Conservation (phyloP, 1,140 invertebrate genomes). For the Musca domestica region DNA sequence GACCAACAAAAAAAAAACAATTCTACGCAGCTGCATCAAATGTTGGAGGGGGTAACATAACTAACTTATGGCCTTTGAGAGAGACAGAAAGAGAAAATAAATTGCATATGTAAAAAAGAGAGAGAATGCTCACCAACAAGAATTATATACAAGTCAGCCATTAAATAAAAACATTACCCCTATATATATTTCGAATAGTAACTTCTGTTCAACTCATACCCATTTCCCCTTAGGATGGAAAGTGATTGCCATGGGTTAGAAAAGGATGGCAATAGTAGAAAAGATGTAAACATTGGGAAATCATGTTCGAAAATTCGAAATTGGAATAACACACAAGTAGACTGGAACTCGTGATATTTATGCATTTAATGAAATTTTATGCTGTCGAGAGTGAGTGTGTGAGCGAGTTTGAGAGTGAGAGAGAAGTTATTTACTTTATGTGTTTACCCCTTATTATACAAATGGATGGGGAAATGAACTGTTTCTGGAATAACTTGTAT, state of each 20-base stretch:
- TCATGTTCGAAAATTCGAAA: slow-evolving; percentile 18
- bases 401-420: too few species aligned
- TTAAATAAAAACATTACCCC: slow-evolving; percentile 12
- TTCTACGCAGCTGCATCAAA: not conserved
- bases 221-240: not conserved
- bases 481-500: too few species aligned
- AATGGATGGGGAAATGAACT: too few species aligned
- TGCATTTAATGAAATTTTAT: too few species aligned
- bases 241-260: too few species aligned
- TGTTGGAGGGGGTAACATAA: not conserved
- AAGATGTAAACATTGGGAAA: not conserved
- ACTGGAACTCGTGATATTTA: too few species aligned
- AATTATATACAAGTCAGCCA: slow-evolving; percentile 6
- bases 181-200: not conserved
- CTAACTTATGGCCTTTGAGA: not conserved
- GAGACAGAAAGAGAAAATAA: not conserved
- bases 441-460: too few species aligned
- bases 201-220: not conserved
- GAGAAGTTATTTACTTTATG: too few species aligned
- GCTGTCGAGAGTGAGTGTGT: too few species aligned
- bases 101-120: not conserved
- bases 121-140: not conserved
- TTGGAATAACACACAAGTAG: not conserved
- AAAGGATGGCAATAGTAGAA: too few species aligned
- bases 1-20: not conserved